Evolutionary conservation across 2,797 vertebrate genomes (phyloP), one percentile per base, ranked within the genome.

Genomic region (Falco novaeseelandiae): DNA sequence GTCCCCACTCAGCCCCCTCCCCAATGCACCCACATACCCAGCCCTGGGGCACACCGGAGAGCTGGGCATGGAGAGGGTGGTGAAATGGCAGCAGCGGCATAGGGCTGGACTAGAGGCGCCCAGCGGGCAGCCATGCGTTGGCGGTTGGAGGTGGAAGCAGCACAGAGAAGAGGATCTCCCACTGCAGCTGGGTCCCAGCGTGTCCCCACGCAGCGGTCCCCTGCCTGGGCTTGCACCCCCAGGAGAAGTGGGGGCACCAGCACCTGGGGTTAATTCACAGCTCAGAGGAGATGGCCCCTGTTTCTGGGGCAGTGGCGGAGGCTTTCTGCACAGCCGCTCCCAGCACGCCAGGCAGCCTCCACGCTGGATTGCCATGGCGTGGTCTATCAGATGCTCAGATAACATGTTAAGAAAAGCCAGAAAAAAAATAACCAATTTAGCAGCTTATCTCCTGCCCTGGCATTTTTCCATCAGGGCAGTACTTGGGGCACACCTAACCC

Each of bases 151-250:
- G 9, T 0, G 2, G 5, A 4, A 54, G 20, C 34, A 46, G 34
- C 18, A 0, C 3, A 36, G 54, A 46, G 30, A 87, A 48, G n/a
- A 36, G 51, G 29, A 18, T 72, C 14, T 74, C 25, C 57, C 3
- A 1, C 21, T 13, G 1, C 0, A 0, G 18, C 55, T 5, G 1
- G 23, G 30, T 74, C 49, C 61, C 61, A 34, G 15, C 2, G 0
- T 36, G 21, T 79, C 27, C 48, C 38, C 67, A 26, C 29, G 4
- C 1, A 17, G 55, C 2, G 1, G 23, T 27, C 3, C 4, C 25
- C 46, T 0, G 1, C 26, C 59, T 5, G 4, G 40, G 14, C 61
- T 83, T 22, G 38, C 23, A 4, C 2, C 29, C 18, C 46, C 3
- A 1, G 40, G 16, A 69, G 32, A 10, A 51, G 27, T 3, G 12